Percentiles rank a stretch among this genome's conserved stretches.
These are phyloP conservation scores for Oreochromis tanganicae DNA, from an alignment of 2,113 vertebrate genomes.

Conservation along the genomic window DNA sequence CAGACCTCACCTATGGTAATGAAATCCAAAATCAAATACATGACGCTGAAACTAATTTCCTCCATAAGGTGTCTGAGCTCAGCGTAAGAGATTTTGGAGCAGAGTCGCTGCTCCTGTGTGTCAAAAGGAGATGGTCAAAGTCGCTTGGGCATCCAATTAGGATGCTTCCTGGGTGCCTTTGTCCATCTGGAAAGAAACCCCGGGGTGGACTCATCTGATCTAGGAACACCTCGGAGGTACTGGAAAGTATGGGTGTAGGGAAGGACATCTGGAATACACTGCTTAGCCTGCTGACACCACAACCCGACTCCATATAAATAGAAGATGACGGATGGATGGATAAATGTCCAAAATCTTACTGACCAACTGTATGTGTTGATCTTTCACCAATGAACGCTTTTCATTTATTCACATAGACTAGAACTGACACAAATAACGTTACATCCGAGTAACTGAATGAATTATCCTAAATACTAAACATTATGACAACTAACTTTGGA, in stretches of 20 bases:
- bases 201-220: not conserved
- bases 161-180: not conserved
- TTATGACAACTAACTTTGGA: not conserved
- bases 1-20: accelerated
- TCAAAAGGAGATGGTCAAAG: not conserved
- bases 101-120: not conserved
- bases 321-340: too few relatives aligned
- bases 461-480: not conserved
- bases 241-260: not conserved
- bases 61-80: not conserved
- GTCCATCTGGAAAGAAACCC: accelerated
- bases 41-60: not conserved
- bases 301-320: not conserved
- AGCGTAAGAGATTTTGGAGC: not conserved
- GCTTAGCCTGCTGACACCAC: not conserved
- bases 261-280: not conserved
- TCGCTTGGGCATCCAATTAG: accelerated
- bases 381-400: not conserved
- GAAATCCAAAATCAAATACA: not conserved
- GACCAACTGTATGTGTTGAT: not conserved
- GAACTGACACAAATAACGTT: not conserved
- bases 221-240: not conserved
- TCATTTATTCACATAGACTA: not conserved
- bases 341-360: not conserved
- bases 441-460: not conserved